A percentile compares a stretch with the other conserved stretches of the same genome.
phyloP scores from a whole-genome alignment of 2,888 invertebrate genomes.

The Eumerus sabulonum region DNA sequence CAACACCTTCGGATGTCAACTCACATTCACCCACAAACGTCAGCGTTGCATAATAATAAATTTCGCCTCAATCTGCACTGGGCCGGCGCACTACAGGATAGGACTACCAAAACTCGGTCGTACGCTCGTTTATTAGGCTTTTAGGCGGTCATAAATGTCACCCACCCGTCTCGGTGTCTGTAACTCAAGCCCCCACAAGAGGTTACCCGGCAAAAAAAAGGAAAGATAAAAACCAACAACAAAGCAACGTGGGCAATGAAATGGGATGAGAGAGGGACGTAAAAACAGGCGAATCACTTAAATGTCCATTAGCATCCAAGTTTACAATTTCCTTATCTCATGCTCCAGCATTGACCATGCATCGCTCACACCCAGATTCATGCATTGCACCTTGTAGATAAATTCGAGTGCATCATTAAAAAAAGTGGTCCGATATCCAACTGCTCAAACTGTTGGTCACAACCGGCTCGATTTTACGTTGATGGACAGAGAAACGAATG shows the following conservation, averaged over 20 bases:
- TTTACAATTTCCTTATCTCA: conserved; percentile 63
- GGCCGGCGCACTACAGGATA: no score
- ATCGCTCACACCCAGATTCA: conserved; percentile 15
- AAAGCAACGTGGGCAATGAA: no score
- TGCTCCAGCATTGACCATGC: conserved; percentile 32
- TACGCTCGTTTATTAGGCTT: conserved; percentile 64
- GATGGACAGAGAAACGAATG: conserved; percentile 57
- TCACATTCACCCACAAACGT: conserved; percentile 54
- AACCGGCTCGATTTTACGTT: conserved; percentile 53
- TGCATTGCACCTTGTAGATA: conserved; percentile 33
- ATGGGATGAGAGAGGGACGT: no score
- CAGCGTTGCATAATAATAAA: conserved; percentile 64
- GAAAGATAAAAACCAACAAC: background rate
- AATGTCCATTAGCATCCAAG: conserved; percentile 66
- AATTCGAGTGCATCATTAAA: conserved; percentile 59
- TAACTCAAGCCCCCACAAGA: conserved; percentile 51
- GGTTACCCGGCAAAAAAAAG: background rate
- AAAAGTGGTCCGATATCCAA: conserved; percentile 63
- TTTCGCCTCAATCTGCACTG: conserved; percentile 46
- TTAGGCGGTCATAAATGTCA: conserved; percentile 65
- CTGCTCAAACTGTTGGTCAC: conserved; percentile 33
- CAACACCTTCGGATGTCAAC: conserved; percentile 42
- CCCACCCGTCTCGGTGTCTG: conserved; percentile 47
- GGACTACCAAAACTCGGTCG: conserved; percentile 1
- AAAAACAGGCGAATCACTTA: conserved; percentile 65